phyloP scores from a whole-genome alignment of 2,888 invertebrate species.

The Lampropteryx suffumata region DNA sequence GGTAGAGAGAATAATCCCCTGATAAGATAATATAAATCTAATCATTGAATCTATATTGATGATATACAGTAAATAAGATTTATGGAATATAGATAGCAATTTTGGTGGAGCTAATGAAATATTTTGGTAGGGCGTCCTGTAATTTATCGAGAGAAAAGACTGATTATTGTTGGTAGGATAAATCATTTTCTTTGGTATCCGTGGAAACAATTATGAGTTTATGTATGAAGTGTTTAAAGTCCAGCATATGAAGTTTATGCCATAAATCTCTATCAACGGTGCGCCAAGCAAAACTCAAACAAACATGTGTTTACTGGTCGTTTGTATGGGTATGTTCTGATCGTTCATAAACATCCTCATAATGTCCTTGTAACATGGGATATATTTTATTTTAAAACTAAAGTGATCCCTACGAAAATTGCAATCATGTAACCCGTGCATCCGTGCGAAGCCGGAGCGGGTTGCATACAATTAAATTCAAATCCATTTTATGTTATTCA shows the following conservation, averaged over 20 bases:
- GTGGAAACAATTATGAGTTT: background rate
- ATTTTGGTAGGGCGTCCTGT: too few relatives aligned
- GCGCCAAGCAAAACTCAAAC: slow-evolving; percentile 26
- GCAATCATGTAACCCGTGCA: too few relatives aligned
- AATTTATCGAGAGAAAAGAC: too few relatives aligned
- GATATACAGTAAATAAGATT: slow-evolving; percentile 10
- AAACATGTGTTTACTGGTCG: slow-evolving; percentile 23
- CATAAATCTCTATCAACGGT: slow-evolving; percentile 27
- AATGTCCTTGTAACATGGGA: too few relatives aligned
- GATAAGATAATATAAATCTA: slow-evolving; percentile 16
- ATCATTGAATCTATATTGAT: slow-evolving; percentile 22
- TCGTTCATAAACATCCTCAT: slow-evolving; percentile 24
- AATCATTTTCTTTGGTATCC: too few relatives aligned
- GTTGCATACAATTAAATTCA: too few relatives aligned
- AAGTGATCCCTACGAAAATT: too few relatives aligned
- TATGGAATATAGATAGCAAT: slow-evolving; percentile 2
- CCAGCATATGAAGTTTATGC: slow-evolving; percentile 13
- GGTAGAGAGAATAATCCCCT: background rate
- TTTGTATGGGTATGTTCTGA: slow-evolving; percentile 11
- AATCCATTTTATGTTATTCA: too few relatives aligned
- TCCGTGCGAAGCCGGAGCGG: too few relatives aligned
- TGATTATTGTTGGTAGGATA: background rate
- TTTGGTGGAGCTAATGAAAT: slow-evolving; percentile 1
- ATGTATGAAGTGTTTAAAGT: background rate
- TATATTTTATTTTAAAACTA: too few relatives aligned